Conservation (phyloP, 2,113 vertebrate genomes). For the Acanthisitta chloris region DNA sequence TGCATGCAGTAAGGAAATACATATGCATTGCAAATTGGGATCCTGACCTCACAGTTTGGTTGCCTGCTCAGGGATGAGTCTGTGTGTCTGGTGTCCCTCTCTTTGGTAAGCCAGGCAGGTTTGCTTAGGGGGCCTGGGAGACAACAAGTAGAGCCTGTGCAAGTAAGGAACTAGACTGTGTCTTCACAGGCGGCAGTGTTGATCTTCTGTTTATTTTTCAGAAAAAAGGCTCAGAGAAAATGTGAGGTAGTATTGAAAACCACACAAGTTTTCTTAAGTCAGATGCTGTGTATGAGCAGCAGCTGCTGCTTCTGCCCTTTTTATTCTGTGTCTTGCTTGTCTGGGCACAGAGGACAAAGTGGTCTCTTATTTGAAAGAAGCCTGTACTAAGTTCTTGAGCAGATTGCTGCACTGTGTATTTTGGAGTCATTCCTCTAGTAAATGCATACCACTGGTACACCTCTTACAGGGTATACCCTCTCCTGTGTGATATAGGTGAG, state of each 20-base stretch:
- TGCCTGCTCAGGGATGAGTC: background rate
- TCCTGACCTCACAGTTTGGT: background rate
- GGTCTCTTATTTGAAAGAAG: constrained; percentile 19
- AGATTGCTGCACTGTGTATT: constrained; percentile 14
- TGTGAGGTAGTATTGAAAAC: background rate
- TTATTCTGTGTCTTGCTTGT: background rate
- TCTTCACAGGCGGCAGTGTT: background rate
- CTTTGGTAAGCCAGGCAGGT: background rate
- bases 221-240: background rate
- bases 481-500: background rate
- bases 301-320: constrained; percentile 5
- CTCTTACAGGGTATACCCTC: background rate
- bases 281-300: background rate
- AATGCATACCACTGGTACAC: background rate
- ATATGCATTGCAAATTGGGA: background rate
- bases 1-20: background rate
- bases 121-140: background rate
- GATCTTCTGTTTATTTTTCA: constrained; percentile 15
- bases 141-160: accelerated
- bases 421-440: constrained; percentile 43
- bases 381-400: background rate
- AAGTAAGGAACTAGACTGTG: background rate
- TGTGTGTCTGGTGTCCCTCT: background rate
- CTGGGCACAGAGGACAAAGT: background rate
- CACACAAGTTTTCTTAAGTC: background rate